Percentiles rank a stretch among this genome's conserved stretches.
Evolutionary conservation across 2,797 vertebrate species (phyloP).

Genomic region (Xiphorhynchus erythropygius): DNA sequence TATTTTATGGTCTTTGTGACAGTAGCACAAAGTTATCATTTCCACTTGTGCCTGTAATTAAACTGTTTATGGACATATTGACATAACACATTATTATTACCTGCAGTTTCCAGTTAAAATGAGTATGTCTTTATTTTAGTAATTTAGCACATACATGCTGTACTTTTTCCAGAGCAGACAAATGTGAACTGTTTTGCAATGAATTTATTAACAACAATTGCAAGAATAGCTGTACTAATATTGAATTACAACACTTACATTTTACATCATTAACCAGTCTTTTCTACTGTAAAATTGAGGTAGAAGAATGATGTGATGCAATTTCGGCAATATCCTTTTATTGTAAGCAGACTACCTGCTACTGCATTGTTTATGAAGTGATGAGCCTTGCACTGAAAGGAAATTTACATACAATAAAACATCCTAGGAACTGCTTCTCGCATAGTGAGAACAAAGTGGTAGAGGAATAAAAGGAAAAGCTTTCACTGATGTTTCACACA

Average conservation of each 20-base stretch:
- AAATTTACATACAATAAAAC: background rate
- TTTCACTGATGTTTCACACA: background rate
- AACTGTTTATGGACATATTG: background rate
- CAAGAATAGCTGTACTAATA: conserved; percentile 15
- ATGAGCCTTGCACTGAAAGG: background rate
- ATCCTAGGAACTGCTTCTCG: background rate
- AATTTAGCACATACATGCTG: accelerated
- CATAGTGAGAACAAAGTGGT: background rate
- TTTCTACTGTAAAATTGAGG: conserved; percentile 30
- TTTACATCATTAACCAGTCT: conserved; percentile 36
- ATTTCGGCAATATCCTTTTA: conserved; percentile 11
- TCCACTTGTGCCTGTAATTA: background rate
- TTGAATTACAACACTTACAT: conserved; percentile 8
- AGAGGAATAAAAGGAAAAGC: background rate
- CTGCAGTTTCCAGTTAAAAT: background rate
- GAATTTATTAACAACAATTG: conserved; percentile 17
- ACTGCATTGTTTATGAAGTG: conserved; percentile 18
- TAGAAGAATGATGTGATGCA: background rate
- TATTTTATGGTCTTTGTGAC: background rate
- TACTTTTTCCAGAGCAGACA: background rate
- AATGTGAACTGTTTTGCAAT: background rate
- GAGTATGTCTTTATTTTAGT: background rate
- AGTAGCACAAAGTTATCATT: background rate
- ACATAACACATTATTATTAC: background rate
- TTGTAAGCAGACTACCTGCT: background rate